These are phyloP conservation scores for Chrysolina haemoptera DNA, from an alignment of 2,888 invertebrate species.

Conservation along the genomic window DNA sequence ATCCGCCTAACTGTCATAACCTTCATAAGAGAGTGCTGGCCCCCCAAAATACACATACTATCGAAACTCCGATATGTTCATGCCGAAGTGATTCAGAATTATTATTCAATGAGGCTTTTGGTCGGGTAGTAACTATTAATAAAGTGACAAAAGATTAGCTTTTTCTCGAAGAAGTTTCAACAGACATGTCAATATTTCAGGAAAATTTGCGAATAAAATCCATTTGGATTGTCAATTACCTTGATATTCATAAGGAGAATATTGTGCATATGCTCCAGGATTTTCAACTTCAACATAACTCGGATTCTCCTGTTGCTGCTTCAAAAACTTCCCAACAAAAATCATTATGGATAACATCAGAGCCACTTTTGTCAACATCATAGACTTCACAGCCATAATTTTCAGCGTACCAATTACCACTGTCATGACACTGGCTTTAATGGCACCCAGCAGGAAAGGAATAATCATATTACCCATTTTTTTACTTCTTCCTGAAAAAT, in stretches of 20 bases:
- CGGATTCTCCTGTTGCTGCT: conserved; percentile 46
- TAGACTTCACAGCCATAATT: conserved; percentile 75
- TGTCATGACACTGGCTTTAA: conserved; percentile 77
- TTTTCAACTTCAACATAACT: conserved; percentile 70
- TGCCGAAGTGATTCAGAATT: too few relatives aligned
- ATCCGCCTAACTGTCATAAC: too few relatives aligned
- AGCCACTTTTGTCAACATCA: conserved; percentile 80
- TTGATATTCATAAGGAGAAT: conserved; percentile 50
- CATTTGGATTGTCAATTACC: conserved; percentile 5
- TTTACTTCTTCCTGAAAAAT: conserved; percentile 72
- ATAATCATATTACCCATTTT: conserved; percentile 75
- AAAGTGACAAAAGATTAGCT: too few relatives aligned
- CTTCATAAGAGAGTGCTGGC: too few relatives aligned
- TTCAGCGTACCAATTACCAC: conserved; percentile 72
- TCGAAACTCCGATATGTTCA: too few relatives aligned
- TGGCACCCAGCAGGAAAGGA: conserved; percentile 78
- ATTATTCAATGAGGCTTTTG: too few relatives aligned
- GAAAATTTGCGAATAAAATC: background rate
- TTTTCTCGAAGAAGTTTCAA: too few relatives aligned
- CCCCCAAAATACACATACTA: too few relatives aligned
- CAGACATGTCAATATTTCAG: too few relatives aligned
- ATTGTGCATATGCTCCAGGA: conserved; percentile 49
- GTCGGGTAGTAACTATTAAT: too few relatives aligned
- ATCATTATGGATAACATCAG: conserved; percentile 77
- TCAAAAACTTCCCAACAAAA: conserved; percentile 57